Evolutionary conservation across 1,140 invertebrate genomes (phyloP).

Genomic region (Steinernema feltiae): DNA sequence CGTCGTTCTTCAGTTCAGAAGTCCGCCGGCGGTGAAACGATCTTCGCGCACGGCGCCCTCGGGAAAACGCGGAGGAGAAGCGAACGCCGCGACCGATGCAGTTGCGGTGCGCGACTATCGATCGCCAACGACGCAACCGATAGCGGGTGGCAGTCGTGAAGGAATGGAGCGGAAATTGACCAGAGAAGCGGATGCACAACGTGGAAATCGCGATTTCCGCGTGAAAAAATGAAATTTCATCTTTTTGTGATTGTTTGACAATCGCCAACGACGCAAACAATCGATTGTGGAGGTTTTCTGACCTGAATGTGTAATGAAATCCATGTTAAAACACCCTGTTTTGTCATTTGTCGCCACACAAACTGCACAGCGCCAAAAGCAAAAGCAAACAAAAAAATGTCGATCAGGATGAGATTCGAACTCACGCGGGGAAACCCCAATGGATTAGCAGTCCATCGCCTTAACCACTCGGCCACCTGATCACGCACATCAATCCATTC

Average conservation of each 20-base stretch:
- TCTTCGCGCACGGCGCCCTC: not conserved
- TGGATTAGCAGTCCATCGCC: constrained; percentile 54
- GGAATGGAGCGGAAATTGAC: not conserved
- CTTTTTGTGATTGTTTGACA: no score
- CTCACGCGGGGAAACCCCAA: constrained; percentile 54
- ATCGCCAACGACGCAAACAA: no score
- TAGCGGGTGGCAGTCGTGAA: no score
- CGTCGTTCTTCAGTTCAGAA: no score
- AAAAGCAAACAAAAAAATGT: constrained; percentile 30
- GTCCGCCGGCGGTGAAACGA: not conserved
- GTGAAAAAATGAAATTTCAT: no score
- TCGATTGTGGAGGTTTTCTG: no score
- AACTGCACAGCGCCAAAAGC: not conserved
- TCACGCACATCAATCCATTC: not conserved
- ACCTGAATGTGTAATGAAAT: no score
- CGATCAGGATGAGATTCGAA: constrained; percentile 55
- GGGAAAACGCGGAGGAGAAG: not conserved
- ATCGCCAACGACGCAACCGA: constrained; percentile 1
- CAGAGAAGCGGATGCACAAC: not conserved
- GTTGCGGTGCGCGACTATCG: constrained; percentile 2
- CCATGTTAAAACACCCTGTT: no score
- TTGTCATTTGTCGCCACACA: no score
- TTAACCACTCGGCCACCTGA: constrained; percentile 55
- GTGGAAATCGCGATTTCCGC: no score
- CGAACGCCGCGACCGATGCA: not conserved